Evolutionary conservation across 2,888 invertebrate genomes (phyloP).

Genomic region (Megamerina dolium): DNA sequence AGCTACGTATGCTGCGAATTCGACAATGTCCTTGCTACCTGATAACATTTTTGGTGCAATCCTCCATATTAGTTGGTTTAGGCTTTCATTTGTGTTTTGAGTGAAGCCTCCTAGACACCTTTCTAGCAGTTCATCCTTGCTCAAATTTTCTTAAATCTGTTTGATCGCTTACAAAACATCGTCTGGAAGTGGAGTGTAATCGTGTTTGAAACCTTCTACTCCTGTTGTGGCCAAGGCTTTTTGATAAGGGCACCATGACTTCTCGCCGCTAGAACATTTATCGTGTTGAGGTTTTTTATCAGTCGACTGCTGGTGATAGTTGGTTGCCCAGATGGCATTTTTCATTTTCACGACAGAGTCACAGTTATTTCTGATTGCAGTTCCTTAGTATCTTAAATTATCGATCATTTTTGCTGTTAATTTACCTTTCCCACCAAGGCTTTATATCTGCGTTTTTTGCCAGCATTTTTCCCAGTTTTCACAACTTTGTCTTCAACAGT

Average conservation of each 20-base stretch:
- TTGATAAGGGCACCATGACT: conserved; percentile 5
- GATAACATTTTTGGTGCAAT: conserved; percentile 22
- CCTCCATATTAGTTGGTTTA: conserved; percentile 22
- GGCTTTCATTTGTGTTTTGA: conserved; percentile 24
- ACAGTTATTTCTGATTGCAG: too few relatives aligned
- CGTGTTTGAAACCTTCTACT: conserved; percentile 3
- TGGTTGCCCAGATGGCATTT: neutral
- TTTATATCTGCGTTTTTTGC: too few relatives aligned
- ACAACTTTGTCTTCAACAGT: neutral
- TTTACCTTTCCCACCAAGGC: too few relatives aligned
- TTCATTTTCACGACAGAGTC: neutral
- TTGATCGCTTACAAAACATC: neutral
- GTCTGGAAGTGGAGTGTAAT: neutral
- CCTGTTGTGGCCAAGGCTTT: neutral
- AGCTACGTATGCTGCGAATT: conserved; percentile 9
- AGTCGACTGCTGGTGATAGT: neutral
- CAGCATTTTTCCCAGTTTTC: neutral
- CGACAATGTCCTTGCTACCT: conserved; percentile 19
- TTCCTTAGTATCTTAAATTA: too few relatives aligned
- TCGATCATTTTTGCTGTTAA: too few relatives aligned
- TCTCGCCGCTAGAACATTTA: conserved; percentile 3
- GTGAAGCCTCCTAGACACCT: conserved; percentile 24
- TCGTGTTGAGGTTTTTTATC: conserved; percentile 4
- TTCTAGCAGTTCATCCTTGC: conserved; percentile 18
- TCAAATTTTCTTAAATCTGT: conserved; percentile 21